A percentile compares a stretch with the other conserved stretches of the same genome.
Conservation (phyloP, 1,140 invertebrate species). For the Orussus abietinus region DNA sequence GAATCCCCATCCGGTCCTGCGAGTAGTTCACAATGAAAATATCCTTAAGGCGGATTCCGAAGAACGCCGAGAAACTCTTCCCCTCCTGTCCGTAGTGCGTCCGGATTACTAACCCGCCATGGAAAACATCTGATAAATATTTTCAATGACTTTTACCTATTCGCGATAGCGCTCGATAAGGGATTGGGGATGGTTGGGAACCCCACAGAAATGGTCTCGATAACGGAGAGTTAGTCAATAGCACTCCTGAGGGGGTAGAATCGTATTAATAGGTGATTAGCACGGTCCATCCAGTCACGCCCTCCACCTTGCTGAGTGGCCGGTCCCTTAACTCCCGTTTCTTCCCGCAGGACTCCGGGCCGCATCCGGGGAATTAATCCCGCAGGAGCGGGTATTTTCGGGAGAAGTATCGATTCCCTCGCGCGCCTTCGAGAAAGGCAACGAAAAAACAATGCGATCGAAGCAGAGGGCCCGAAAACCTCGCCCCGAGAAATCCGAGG, state of each 20-base stretch:
- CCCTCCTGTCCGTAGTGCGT: too few species aligned
- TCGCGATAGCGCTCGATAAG: too few species aligned
- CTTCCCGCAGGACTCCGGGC: background rate
- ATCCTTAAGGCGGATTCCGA: too few species aligned
- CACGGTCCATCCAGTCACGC: slow-evolving; percentile 25
- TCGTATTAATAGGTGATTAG: slow-evolving; percentile 36
- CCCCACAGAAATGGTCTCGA: too few species aligned
- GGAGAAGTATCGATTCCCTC: background rate
- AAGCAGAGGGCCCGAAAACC: slow-evolving; percentile 8
- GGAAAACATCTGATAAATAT: too few species aligned
- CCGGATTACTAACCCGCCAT: too few species aligned
- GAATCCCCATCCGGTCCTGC: background rate
- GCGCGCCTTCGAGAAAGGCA: too few species aligned
- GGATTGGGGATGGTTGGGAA: too few species aligned
- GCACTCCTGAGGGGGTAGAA: slow-evolving; percentile 17
- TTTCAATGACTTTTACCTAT: too few species aligned
- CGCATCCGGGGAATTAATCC: slow-evolving; percentile 1
- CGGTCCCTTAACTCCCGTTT: slow-evolving; percentile 16
- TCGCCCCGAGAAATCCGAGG: background rate
- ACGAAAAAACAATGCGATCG: too few species aligned
- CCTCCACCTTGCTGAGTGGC: slow-evolving; percentile 18
- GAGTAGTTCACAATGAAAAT: slow-evolving; percentile 7
- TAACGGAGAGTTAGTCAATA: too few species aligned
- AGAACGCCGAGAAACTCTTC: too few species aligned
- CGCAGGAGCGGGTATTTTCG: slow-evolving; percentile 6